Conservation (phyloP, 2,888 invertebrate species). For the Diplazon laetatorius region DNA sequence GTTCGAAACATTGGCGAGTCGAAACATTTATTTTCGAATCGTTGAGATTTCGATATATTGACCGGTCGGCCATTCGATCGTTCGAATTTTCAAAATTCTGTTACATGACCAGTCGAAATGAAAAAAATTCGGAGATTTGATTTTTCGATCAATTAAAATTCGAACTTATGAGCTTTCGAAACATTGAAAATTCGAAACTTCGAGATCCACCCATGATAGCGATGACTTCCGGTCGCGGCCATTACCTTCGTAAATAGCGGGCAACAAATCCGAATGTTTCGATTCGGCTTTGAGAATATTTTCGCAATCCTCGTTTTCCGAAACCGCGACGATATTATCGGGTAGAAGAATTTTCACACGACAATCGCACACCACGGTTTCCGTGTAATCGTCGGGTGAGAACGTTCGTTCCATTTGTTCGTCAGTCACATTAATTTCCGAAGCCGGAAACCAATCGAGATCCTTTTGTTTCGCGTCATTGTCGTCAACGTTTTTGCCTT, state of each 20-base stretch:
- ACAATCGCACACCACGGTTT: slow-evolving; percentile 18
- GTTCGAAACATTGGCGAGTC: no score
- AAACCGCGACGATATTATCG: slow-evolving; percentile 73
- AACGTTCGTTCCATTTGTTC: slow-evolving; percentile 66
- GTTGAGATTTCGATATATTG: no score
- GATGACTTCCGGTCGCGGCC: neutral
- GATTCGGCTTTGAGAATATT: slow-evolving; percentile 85
- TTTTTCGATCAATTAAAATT: no score
- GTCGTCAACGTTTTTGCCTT: slow-evolving; percentile 40
- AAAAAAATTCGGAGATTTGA: no score
- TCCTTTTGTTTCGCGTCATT: slow-evolving; percentile 7
- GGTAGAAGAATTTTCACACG: slow-evolving; percentile 71
- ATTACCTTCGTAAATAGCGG: slow-evolving; percentile 91
- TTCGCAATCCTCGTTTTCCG: slow-evolving; percentile 77
- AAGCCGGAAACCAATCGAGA: slow-evolving; percentile 75
- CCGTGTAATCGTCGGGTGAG: slow-evolving; percentile 61
- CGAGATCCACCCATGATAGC: no score
- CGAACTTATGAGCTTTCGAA: no score
- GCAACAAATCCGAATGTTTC: slow-evolving; percentile 89
- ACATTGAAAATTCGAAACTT: no score
- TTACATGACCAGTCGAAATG: no score
- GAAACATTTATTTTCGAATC: no score
- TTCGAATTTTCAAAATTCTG: no score
- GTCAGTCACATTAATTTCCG: slow-evolving; percentile 68
- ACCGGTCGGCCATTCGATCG: no score